A percentile compares a stretch with the other conserved stretches of the same genome.
Conservation (phyloP, 1,140 invertebrate genomes). For the Sesamia nonagrioides region DNA sequence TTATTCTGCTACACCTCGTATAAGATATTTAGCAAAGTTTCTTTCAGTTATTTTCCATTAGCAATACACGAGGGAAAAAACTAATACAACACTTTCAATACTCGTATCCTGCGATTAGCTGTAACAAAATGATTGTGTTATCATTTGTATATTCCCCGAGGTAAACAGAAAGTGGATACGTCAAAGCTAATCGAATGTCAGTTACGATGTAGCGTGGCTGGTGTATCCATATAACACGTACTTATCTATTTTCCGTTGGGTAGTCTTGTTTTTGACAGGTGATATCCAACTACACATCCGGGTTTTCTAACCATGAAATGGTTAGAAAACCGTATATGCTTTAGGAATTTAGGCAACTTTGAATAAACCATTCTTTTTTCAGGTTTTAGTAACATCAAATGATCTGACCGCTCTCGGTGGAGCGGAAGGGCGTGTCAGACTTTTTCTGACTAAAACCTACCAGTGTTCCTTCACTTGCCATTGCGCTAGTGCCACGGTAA, state of each 20-base stretch:
- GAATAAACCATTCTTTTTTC: no score
- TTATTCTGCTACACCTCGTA: no score
- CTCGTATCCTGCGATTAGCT: neutral
- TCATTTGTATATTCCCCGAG: neutral
- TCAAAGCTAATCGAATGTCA: conserved; percentile 21
- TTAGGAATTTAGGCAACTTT: neutral
- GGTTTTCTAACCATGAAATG: conserved; percentile 5
- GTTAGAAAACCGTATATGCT: neutral
- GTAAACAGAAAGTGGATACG: neutral
- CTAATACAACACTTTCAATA: neutral
- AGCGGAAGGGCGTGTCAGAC: no score
- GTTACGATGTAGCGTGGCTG: neutral
- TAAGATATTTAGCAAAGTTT: no score
- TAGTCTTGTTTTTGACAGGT: conserved; percentile 17
- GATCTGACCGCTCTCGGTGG: no score
- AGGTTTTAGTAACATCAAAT: no score
- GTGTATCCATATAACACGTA: neutral
- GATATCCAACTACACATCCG: neutral
- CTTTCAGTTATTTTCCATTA: no score
- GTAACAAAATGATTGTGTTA: neutral
- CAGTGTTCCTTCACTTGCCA: no score
- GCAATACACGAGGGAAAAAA: neutral
- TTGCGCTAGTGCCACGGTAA: no score
- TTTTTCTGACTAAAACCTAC: no score
- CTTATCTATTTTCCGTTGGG: neutral